phyloP scores from a whole-genome alignment of 2,888 invertebrate genomes.

The Agriopis leucophaearia region DNA sequence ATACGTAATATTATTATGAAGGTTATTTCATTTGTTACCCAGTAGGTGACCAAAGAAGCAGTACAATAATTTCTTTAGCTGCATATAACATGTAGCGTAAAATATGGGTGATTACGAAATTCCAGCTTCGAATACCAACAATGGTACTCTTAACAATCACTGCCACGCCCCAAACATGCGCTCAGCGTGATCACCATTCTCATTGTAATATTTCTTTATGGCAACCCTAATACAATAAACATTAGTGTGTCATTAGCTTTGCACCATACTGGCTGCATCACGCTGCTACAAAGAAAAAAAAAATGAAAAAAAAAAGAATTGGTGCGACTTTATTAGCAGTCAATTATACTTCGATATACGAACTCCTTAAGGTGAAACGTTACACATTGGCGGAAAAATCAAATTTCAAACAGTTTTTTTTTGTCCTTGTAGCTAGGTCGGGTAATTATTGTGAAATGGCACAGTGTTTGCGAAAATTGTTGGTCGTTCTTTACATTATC shows the following conservation, averaged over 20 bases:
- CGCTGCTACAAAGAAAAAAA: slow-evolving; percentile 52
- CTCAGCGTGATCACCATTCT: slow-evolving; percentile 81
- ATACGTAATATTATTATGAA: too few species aligned
- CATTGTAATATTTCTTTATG: slow-evolving; percentile 80
- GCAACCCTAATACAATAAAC: slow-evolving; percentile 84
- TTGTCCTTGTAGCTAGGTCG: too few species aligned
- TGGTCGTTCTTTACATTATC: too few species aligned
- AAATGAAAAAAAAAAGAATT: slow-evolving; percentile 56
- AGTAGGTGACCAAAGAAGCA: not conserved
- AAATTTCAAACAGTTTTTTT: too few species aligned
- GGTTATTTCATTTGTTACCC: not conserved
- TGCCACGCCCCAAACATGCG: slow-evolving; percentile 83
- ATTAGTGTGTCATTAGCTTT: slow-evolving; percentile 81
- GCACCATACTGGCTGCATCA: slow-evolving; percentile 75
- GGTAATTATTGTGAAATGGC: too few species aligned
- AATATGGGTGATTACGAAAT: slow-evolving; percentile 77
- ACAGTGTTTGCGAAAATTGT: too few species aligned
- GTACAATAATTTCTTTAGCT: slow-evolving; percentile 38
- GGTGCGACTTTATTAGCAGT: slow-evolving; percentile 44
- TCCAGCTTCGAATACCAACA: slow-evolving; percentile 74
- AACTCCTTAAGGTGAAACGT: too few species aligned
- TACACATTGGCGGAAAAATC: too few species aligned
- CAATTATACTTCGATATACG: slow-evolving; percentile 47
- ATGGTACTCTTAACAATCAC: slow-evolving; percentile 72
- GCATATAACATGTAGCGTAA: slow-evolving; percentile 52